Base-by-base conservation (phyloP, 2,888 invertebrate species). In the Piscicola geometra region DNA sequence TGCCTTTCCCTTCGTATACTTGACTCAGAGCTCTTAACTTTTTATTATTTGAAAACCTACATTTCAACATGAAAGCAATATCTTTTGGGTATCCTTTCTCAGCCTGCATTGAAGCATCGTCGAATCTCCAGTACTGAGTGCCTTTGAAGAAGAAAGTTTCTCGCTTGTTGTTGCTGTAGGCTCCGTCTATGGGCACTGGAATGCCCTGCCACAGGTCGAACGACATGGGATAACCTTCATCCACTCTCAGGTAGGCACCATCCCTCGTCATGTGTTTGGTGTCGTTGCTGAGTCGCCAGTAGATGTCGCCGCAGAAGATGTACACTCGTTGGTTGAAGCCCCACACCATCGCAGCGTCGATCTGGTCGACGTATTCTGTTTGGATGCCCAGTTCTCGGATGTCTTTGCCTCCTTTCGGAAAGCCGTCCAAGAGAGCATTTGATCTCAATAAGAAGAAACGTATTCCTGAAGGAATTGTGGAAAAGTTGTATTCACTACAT, bases 61-160 rank as follows among this genome's bases (percentile, higher is more conserved):
- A 78, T n/a, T 77, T 52, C 15, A 78, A 28, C 50, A 76, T 67
- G 12, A 25, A n/a, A n/a, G 75, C 76, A 1, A 80, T 75, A 28
- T 68, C 56, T 36, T 77, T 71, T 0, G 80, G 80, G 64, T 79
- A 80, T 1, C 75, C 76, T 0, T 47, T 36, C 5, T 74, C 70
- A 36, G 76, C 77, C 28, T 60, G 12, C 78, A 79, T 79, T 0
- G 56, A 56, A 3, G 79, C 77, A 84, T 91, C 90, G 84, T 92
- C 90, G 84, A 91, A 92, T 78, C 90, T 88, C 91, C 91, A 92
- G 85, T 89, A 92, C 0, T 91, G 90, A 84, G 91, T 91, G 28
- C 91, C 93, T 87, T 95, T 94, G 88, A 97, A 94, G 88, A 97
- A 97, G 85, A 96, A 96, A 0, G 95, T 94, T 86, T 91, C 91